Percentiles rank a stretch among this genome's conserved stretches.
Evolutionary conservation across 2,113 vertebrate genomes (phyloP).

Genomic region (Xerus inauris): DNA sequence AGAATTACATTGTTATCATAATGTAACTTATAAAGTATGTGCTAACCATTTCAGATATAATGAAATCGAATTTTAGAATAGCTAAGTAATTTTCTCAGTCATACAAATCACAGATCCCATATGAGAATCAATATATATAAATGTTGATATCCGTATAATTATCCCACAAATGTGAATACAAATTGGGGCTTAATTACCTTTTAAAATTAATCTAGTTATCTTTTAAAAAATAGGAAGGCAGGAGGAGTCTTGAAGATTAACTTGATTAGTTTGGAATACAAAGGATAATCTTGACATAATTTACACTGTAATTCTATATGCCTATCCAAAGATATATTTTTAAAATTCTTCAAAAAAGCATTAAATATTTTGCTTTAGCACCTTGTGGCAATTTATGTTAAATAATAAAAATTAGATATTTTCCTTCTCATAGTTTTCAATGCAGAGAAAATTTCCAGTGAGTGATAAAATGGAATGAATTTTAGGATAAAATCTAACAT

Average conservation of each 20-base stretch:
- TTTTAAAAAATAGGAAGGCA: neutral
- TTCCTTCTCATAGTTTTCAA: neutral
- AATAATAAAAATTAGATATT: neutral
- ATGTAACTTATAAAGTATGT: neutral
- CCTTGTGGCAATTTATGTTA: neutral
- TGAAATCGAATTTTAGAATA: neutral
- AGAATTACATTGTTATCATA: slow-evolving; percentile 4
- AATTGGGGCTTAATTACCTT: neutral
- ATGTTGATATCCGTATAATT: neutral
- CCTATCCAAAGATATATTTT: neutral
- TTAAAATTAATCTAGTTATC: neutral
- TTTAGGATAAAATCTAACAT: neutral
- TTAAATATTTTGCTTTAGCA: neutral
- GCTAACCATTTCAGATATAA: neutral
- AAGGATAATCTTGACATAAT: slow-evolving; percentile 3
- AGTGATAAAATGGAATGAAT: neutral
- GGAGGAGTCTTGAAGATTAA: neutral
- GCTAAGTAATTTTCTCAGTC: neutral
- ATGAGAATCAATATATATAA: neutral
- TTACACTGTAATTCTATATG: neutral
- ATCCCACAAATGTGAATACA: neutral
- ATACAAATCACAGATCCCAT: neutral
- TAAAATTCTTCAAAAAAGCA: slow-evolving; percentile 11
- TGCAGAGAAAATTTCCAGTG: neutral
- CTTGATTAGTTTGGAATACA: neutral